A percentile compares a stretch with the other conserved stretches of the same genome.
Conservation (phyloP, 2,797 vertebrate genomes). For the Cryptoprocta ferox region DNA sequence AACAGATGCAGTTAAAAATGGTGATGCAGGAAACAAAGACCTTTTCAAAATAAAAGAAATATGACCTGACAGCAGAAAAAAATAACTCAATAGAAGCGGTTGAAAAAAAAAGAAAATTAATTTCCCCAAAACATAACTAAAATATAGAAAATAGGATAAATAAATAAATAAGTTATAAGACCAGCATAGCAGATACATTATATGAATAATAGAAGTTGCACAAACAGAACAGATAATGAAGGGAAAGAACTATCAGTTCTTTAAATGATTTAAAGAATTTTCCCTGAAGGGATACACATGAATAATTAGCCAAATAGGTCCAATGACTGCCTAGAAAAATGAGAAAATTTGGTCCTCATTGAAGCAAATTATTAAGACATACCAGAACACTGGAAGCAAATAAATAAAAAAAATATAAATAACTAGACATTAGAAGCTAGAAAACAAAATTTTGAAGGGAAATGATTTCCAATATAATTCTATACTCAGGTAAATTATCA, state of each 20-base stretch:
- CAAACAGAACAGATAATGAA: neutral
- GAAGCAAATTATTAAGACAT: neutral
- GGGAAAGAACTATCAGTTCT: neutral
- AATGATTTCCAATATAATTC: neutral
- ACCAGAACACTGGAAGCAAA: neutral
- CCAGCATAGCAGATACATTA: neutral
- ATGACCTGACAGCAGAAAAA: neutral
- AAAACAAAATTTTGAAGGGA: neutral
- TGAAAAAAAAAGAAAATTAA: neutral
- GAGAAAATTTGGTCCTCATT: neutral
- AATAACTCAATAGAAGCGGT: neutral
- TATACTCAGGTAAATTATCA: neutral
- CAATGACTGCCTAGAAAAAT: neutral
- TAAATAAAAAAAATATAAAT: neutral
- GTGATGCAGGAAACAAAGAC: neutral
- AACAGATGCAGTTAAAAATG: neutral
- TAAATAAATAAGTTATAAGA: neutral
- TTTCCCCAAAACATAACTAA: neutral
- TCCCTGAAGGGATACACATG: neutral
- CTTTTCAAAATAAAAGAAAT: neutral
- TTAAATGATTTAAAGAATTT: neutral
- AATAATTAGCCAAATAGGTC: neutral
- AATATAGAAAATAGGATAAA: neutral
- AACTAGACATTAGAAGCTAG: neutral
- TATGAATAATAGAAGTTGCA: neutral